These are phyloP conservation scores for Arge pagana DNA, from an alignment of 2,888 invertebrate genomes.

Conservation along the genomic window DNA sequence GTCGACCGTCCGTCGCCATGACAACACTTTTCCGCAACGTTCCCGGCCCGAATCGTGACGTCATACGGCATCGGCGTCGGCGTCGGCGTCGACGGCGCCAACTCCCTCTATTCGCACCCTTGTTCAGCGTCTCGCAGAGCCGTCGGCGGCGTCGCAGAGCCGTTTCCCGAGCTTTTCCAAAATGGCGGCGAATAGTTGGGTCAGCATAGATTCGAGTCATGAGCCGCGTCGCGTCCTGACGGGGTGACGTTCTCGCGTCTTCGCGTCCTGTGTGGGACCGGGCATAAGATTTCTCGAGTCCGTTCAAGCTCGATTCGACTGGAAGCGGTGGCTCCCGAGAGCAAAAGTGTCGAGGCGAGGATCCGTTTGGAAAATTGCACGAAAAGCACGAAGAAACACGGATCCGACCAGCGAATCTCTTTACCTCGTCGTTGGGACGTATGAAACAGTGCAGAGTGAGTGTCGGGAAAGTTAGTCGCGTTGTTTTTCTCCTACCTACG, in stretches of 20 bases:
- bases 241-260: slow-evolving; percentile 20
- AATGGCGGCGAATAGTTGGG: slow-evolving; percentile 18
- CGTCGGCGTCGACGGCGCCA: slow-evolving; percentile 30
- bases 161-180: slow-evolving; percentile 16
- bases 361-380: no score
- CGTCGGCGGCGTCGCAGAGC: slow-evolving; percentile 20
- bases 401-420: no score
- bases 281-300: no score
- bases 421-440: no score
- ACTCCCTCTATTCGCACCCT: background rate
- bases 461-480: no score
- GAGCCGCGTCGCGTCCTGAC: slow-evolving; percentile 21
- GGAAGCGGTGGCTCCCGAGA: background rate
- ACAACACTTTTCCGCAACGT: slow-evolving; percentile 55
- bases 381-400: no score
- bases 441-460: no score
- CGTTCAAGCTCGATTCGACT: background rate
- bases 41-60: slow-evolving; percentile 54
- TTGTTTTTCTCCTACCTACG: no score
- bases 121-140: slow-evolving; percentile 13
- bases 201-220: slow-evolving; percentile 19
- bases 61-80: slow-evolving; percentile 42
- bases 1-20: slow-evolving; percentile 43
- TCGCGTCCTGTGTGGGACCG: no score
- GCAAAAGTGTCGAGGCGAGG: background rate